Conservation (phyloP, 2,888 invertebrate genomes). For the Stenurella melanura region DNA sequence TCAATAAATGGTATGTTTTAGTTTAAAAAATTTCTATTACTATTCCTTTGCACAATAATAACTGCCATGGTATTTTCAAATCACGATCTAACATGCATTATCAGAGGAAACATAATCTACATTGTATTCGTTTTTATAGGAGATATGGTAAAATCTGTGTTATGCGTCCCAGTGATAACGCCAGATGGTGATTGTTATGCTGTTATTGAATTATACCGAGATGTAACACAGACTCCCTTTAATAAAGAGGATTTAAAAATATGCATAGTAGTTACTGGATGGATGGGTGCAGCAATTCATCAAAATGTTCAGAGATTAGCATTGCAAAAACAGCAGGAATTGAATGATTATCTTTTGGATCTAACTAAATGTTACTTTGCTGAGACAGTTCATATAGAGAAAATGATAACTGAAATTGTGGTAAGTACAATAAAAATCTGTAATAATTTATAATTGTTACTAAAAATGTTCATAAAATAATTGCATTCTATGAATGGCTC, state of each 20-base stretch:
- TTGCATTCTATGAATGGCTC: no score
- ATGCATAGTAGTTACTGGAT: constrained; percentile 69
- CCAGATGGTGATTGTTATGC: constrained; percentile 78
- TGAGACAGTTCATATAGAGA: constrained; percentile 76
- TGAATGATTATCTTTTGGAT: constrained; percentile 71
- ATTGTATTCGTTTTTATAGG: constrained; percentile 66
- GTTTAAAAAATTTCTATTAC: no score
- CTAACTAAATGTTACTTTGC: constrained; percentile 75
- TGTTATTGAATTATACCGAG: constrained; percentile 77
- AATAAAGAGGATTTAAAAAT: constrained; percentile 68
- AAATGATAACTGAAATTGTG: constrained; percentile 78
- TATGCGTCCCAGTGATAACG: constrained; percentile 78
- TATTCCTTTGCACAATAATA: no score
- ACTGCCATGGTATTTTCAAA: no score
- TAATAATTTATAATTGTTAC: no score
- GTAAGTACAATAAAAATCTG: constrained; percentile 66
- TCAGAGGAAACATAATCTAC: background rate
- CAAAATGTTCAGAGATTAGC: constrained; percentile 70
- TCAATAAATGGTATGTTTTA: no score
- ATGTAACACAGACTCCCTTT: constrained; percentile 66
- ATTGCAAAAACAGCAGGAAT: constrained; percentile 70
- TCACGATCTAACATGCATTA: no score
- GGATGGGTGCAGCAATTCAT: constrained; percentile 73
- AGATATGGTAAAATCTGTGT: constrained; percentile 76
- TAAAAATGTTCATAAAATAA: no score